Evolutionary conservation across 2,113 vertebrate species (phyloP), one percentile per base, ranked within the genome.

Genomic region (Spheniscus mendiculus): DNA sequence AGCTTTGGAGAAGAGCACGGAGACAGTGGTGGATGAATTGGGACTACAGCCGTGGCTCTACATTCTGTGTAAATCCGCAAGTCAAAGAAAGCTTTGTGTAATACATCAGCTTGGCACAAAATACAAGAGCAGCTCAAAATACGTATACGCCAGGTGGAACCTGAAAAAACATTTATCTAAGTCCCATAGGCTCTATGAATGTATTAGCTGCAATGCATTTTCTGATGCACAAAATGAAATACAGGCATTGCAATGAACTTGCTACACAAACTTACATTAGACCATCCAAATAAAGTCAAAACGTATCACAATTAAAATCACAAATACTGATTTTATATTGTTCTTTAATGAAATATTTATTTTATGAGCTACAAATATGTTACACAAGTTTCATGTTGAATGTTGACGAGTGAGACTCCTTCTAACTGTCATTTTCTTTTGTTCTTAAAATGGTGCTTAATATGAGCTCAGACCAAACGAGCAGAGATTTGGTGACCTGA

Each of bases 301-400:
- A 82, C 27, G 38, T 69, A 40, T 79, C 71, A 81, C 34, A 94
- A 88, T 49, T 73, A 55, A 91, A 87, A 76, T 34, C 49, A 95
- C 45, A 70, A 77, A 66, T 53, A 38, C 42, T 67, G 9, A 40
- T 73, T 95, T 90, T 14, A 42, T 36, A 52, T 38, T 53, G 6
- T 36, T 87, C 61, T 95, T 96, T 90, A 3, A 93, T 96, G 0
- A 91, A 94, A 14, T 34, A 58, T 93, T 96, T 97, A 78, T 96
- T 93, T 71, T 38, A 40, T 25, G 27, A 83, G 15, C 13, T 93
- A 97, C 87, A 97, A 20, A 81, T 69, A 58, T 15, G 38, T 86
- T 61, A 95, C 55, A 97, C 12, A 85, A 83, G 38, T 93, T 72
- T 44, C 49, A 52, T 6, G 23, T 12, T 65, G 63, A 87, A 73